Conservation (phyloP, 2,888 invertebrate species). For the Melieria picta region DNA sequence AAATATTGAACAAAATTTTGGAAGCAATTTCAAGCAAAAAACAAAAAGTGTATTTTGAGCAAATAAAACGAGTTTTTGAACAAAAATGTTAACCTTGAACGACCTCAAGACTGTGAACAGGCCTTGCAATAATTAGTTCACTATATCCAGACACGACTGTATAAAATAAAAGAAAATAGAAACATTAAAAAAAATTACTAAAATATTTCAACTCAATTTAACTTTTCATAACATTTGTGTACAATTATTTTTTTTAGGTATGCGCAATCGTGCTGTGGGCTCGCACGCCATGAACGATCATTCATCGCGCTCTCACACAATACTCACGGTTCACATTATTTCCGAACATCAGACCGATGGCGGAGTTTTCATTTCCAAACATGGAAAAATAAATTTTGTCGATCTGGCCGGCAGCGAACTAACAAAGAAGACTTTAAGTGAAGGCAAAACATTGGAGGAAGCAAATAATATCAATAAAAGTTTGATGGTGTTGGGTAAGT, state of each 20-base stretch:
- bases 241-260: slow-evolving; percentile 70
- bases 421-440: slow-evolving; percentile 90
- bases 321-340: slow-evolving; percentile 87
- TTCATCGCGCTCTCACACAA: slow-evolving; percentile 86
- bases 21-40: too few species aligned
- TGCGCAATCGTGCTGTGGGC: slow-evolving; percentile 89
- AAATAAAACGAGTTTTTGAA: too few species aligned
- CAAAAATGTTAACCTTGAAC: too few species aligned
- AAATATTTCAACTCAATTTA: background rate
- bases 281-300: slow-evolving; percentile 93
- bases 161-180: too few species aligned
- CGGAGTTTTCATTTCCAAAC: slow-evolving; percentile 86
- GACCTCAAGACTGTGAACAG: too few species aligned
- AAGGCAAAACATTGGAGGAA: slow-evolving; percentile 88
- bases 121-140: too few species aligned
- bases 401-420: slow-evolving; percentile 97
- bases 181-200: too few species aligned
- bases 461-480: slow-evolving; percentile 97
- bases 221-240: background rate
- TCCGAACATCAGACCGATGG: slow-evolving; percentile 84
- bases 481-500: slow-evolving; percentile 87
- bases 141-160: too few species aligned
- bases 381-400: slow-evolving; percentile 95
- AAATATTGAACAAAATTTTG: too few species aligned
- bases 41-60: too few species aligned